Percentiles rank a stretch among this genome's conserved stretches.
These are phyloP conservation scores for Loris lydekkerianus DNA, from an alignment of 2,797 vertebrate species.

Conservation along the genomic window DNA sequence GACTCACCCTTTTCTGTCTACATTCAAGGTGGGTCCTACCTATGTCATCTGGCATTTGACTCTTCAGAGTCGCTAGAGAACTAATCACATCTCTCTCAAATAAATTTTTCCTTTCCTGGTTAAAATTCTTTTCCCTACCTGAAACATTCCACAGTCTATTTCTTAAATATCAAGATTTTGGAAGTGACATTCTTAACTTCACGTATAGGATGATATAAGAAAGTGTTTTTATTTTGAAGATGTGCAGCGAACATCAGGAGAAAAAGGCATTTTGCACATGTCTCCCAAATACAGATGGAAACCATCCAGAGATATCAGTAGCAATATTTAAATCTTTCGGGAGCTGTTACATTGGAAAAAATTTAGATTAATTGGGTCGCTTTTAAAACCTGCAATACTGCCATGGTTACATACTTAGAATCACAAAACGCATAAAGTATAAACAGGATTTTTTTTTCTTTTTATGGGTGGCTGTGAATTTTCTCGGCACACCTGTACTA, in stretches of 20 bases:
- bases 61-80: neutral
- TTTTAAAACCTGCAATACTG: constrained; percentile 45
- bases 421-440: constrained; percentile 59
- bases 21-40: accelerated
- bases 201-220: neutral
- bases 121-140: neutral
- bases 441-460: neutral
- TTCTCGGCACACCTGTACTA: constrained; percentile 82
- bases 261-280: neutral
- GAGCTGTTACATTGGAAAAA: constrained; percentile 68
- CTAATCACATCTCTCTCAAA: too few species aligned
- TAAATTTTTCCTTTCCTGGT: neutral
- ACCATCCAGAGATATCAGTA: neutral
- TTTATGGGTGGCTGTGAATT: constrained; percentile 74
- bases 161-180: neutral
- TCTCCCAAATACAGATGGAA: constrained; percentile 14
- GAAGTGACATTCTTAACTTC: constrained; percentile 14
- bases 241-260: neutral
- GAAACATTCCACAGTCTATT: neutral
- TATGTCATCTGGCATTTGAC: accelerated
- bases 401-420: constrained; percentile 54
- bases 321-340: constrained; percentile 61
- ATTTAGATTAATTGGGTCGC: constrained; percentile 59
- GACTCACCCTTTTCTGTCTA: accelerated
- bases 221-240: constrained; percentile 28